Evolutionary conservation across 2,888 invertebrate species (phyloP), one percentile per base, ranked within the genome.

Genomic region (Ypsolopha scabrella): DNA sequence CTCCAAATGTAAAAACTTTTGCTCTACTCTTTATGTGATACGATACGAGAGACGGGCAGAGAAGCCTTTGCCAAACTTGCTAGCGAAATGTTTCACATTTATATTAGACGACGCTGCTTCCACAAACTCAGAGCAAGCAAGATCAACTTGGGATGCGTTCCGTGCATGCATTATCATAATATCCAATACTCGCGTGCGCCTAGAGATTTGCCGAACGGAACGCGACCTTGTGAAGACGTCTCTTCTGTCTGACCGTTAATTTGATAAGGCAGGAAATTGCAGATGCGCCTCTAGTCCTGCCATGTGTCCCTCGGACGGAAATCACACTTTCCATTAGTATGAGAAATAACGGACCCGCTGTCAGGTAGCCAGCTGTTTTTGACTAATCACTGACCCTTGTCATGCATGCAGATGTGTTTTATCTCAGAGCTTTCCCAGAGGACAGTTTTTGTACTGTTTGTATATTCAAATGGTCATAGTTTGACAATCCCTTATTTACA

Each of bases 1-100:
- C 68, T 67, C 74, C 74, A 76, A 79, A 83, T 78, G 79, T 75
- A 80, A 81, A 86, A 86, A 83, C 75, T 83, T 85, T 79, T 74
- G 70, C 81, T 73, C 71, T 63, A 79, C 79, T 78, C 80, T 77
- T 81, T 78, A 70, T 70, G 75, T 78, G 74, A 76, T 74, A 70
- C 65, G 66, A 65, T 68, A 68, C 58, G 71, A 67, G 70, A 73
- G 77, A 24, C 24, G 24, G 24, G 24, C 79, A 74, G 68, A 74
- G 79, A 72, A 80, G 73, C 78, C 76, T 80, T 80, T 79, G 69
- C 74, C 67, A 58, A 81, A 82, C 73, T 81, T 80, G 62, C 67
- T n/a, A n/a, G n/a, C 62, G 72, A 74, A 79, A 82, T 83, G 75
- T 77, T 81, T 78, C 72, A 76, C 58, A 55, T 59, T 73, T 81